Evolutionary conservation across 2,888 invertebrate species (phyloP).

Genomic region (Chloroclysta siterata): DNA sequence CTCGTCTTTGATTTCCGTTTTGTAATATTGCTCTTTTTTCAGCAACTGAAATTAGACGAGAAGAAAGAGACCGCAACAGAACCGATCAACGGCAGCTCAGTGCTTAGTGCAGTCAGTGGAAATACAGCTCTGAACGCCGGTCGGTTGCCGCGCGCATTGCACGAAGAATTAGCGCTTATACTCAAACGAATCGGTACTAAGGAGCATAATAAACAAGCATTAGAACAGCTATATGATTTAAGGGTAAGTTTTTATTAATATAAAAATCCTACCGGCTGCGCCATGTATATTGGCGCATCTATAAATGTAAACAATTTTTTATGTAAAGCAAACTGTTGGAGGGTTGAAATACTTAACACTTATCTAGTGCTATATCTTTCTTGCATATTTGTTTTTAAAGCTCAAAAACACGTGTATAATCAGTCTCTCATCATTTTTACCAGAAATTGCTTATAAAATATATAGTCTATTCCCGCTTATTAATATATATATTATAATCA

Average conservation of each 20-base stretch:
- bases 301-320: too few relatives aligned
- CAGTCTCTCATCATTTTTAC: too few relatives aligned
- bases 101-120: conserved; percentile 80
- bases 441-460: too few relatives aligned
- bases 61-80: conserved; percentile 74
- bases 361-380: too few relatives aligned
- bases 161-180: conserved; percentile 94
- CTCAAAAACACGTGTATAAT: too few relatives aligned
- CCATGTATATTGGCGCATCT: not conserved
- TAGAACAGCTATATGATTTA: conserved; percentile 91
- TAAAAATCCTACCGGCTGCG: conserved; percentile 1
- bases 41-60: conserved; percentile 85
- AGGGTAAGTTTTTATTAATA: conserved; percentile 27
- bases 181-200: conserved; percentile 96
- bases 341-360: too few relatives aligned
- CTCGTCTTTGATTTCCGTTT: too few relatives aligned
- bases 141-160: conserved; percentile 90
- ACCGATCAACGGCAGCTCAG: conserved; percentile 68
- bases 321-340: too few relatives aligned
- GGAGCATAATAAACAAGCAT: conserved; percentile 92
- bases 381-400: too few relatives aligned
- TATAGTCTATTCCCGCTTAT: too few relatives aligned
- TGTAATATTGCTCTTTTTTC: conserved; percentile 18
- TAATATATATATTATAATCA: too few relatives aligned
- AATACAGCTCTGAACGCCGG: conserved; percentile 64